These are phyloP conservation scores for Bovichtus diacanthus DNA, from an alignment of 2,797 vertebrate species.

Conservation along the genomic window DNA sequence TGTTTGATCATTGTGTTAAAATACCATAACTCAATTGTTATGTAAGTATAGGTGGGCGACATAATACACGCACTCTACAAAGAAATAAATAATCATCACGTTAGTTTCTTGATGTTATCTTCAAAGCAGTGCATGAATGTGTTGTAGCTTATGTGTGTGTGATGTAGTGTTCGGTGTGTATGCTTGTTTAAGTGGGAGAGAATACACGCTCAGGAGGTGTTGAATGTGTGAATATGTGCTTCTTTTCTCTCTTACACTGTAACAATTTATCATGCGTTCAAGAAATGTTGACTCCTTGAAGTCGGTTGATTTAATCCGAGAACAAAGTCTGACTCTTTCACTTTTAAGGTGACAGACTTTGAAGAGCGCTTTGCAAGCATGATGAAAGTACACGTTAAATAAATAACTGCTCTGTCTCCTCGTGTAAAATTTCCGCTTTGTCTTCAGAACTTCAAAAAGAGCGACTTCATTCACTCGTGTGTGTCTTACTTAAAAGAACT, in stretches of 20 bases:
- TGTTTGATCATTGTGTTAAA: conserved; percentile 40
- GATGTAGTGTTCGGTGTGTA: neutral
- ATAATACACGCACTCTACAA: conserved; percentile 39
- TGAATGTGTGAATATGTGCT: conserved; percentile 61
- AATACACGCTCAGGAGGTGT: conserved; percentile 29
- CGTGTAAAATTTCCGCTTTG: neutral
- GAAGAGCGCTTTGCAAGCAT: conserved; percentile 11
- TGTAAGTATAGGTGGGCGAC: conserved; percentile 47
- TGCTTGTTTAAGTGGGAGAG: conserved; percentile 37
- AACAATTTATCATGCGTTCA: conserved; percentile 43
- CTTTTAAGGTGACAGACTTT: conserved; percentile 28
- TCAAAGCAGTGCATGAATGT: conserved; percentile 28
- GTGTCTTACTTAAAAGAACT: conserved; percentile 21
- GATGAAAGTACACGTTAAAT: conserved; percentile 8
- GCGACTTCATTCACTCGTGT: neutral
- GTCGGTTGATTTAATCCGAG: conserved; percentile 8
- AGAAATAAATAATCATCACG: conserved; percentile 42
- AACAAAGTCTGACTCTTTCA: conserved; percentile 15
- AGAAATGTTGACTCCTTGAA: conserved; percentile 26
- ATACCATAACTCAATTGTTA: conserved; percentile 32
- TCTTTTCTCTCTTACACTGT: conserved; percentile 27
- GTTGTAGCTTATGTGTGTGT: conserved; percentile 22
- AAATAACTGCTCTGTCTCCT: neutral
- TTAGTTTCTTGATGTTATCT: conserved; percentile 38
- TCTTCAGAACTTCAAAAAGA: conserved; percentile 1